These are phyloP conservation scores for Bombyx mandarina DNA, from an alignment of 1,140 invertebrate genomes.

Conservation along the genomic window DNA sequence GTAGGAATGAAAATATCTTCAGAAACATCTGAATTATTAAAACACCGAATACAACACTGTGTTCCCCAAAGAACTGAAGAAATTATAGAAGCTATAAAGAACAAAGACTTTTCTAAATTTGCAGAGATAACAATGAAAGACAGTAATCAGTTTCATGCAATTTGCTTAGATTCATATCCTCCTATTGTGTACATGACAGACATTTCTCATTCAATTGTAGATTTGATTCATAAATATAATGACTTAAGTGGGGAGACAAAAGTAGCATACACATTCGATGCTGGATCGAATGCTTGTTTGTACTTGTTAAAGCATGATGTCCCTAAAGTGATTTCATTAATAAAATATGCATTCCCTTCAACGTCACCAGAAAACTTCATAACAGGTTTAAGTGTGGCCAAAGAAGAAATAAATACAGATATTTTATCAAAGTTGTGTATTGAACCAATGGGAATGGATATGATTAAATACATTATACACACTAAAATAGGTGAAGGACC, in stretches of 20 bases:
- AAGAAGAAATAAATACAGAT: slow-evolving; percentile 29
- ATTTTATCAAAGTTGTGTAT: slow-evolving; percentile 34
- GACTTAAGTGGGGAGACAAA: slow-evolving; percentile 72
- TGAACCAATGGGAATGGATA: slow-evolving; percentile 63
- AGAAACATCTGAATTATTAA: slow-evolving; percentile 87
- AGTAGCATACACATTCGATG: slow-evolving; percentile 97
- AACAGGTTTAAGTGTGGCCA: slow-evolving; percentile 27
- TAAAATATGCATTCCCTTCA: slow-evolving; percentile 83
- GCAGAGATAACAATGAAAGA: slow-evolving; percentile 97
- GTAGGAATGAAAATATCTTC: slow-evolving; percentile 90
- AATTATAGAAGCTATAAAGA: slow-evolving; percentile 84
- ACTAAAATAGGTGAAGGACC: slow-evolving; percentile 85
- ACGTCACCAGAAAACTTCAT: slow-evolving; percentile 43
- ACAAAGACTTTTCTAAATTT: slow-evolving; percentile 89
- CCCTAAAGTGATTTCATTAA: slow-evolving; percentile 74
- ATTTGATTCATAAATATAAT: slow-evolving; percentile 90
- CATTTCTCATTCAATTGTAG: slow-evolving; percentile 83
- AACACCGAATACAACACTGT: slow-evolving; percentile 79
- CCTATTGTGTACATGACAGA: slow-evolving; percentile 95
- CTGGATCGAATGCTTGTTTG: slow-evolving; percentile 95
- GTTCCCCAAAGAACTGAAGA: slow-evolving; percentile 80
- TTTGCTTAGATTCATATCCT: slow-evolving; percentile 95
- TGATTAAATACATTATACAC: slow-evolving; percentile 87
- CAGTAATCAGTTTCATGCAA: slow-evolving; percentile 97
- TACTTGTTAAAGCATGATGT: slow-evolving; percentile 88